Base-by-base conservation (phyloP, 2,888 invertebrate genomes). In the Cephus pulcher region DNA sequence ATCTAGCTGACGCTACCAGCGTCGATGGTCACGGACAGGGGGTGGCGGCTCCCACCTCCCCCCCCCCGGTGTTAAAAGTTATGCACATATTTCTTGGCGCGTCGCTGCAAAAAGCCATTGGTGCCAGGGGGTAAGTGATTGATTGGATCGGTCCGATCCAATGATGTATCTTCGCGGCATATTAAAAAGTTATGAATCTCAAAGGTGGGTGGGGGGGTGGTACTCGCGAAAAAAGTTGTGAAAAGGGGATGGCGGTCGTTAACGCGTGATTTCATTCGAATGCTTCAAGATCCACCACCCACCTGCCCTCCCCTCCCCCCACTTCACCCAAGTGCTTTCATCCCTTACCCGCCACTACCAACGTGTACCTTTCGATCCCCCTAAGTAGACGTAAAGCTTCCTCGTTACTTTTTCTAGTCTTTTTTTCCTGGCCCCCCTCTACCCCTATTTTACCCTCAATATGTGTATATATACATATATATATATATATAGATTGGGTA, bases 231-330 rank as follows among this genome's bases (percentile, higher is more conserved):
- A n/a, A 71, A 33, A 11, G 11, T 33, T 15, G 71, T 2, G 32
- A 11, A 71, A 30, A 30, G 71, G 0, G 12, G 71, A 1, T 71
- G 71, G 3, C 0, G 12, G 11, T 71, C 33, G 30, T 71, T 71
- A 71, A 71, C 71, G 71, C 71, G 71, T 33, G 71, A 71, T 30
- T 71, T 71, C 12, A 71, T 71, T 71, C 32, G 30, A 71, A 71
- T 71, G 33, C 71, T 32, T 15, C 6, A 15, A 40, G 40, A 40
- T 6, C 40, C 40, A 6, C 40, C 1, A 1, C 6, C 40, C 15
- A 4, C 40, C 35, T 3, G 3, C 35, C 9, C 30, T 30, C 30
- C 6, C 23, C 23, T n/a, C 32, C 32, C 32, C 32, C 56, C 6
- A 23, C 56, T 23, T 56, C 56, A 0, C 23, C 9, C 56, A 56